phyloP scores from a whole-genome alignment of 2,888 invertebrate genomes.

The Phyllotreta striolata region DNA sequence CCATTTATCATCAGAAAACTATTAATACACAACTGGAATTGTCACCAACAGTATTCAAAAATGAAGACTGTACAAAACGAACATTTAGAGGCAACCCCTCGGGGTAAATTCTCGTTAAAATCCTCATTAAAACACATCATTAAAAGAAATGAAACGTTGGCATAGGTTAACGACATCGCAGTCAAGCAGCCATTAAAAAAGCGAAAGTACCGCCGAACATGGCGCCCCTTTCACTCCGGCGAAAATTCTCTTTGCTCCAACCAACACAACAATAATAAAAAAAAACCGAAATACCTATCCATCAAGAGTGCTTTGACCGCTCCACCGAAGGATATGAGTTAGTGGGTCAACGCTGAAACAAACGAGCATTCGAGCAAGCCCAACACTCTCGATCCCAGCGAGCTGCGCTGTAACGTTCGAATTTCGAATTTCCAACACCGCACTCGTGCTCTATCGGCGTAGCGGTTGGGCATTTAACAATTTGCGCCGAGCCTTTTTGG shows the following conservation, averaged over 20 bases:
- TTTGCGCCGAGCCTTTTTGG: conserved; percentile 14
- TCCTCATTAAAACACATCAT: not conserved
- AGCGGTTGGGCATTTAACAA: conserved; percentile 6
- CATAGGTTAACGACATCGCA: conserved; percentile 40
- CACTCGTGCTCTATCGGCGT: conserved; percentile 21
- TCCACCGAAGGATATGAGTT: conserved; percentile 59
- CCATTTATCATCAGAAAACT: too few species aligned
- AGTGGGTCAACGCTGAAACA: conserved; percentile 58
- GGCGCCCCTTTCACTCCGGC: conserved; percentile 47
- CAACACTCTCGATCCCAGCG: conserved; percentile 16
- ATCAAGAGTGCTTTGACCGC: conserved; percentile 60
- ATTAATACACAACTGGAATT: too few species aligned
- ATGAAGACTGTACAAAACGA: too few species aligned
- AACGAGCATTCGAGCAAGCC: conserved; percentile 25
- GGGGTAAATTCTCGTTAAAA: too few species aligned
- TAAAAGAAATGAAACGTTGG: conserved; percentile 20
- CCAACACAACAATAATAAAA: conserved; percentile 30
- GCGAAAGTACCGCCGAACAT: conserved; percentile 43
- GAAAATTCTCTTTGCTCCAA: conserved; percentile 33
- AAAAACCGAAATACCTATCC: conserved; percentile 34
- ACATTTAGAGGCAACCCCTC: too few species aligned
- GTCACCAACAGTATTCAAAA: too few species aligned
- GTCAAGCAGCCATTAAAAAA: conserved; percentile 35
- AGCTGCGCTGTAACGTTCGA: conserved; percentile 23
- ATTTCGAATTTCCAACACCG: conserved; percentile 27